Conservation (phyloP, 2,888 invertebrate genomes). For the Acanthoscelides obtectus region DNA sequence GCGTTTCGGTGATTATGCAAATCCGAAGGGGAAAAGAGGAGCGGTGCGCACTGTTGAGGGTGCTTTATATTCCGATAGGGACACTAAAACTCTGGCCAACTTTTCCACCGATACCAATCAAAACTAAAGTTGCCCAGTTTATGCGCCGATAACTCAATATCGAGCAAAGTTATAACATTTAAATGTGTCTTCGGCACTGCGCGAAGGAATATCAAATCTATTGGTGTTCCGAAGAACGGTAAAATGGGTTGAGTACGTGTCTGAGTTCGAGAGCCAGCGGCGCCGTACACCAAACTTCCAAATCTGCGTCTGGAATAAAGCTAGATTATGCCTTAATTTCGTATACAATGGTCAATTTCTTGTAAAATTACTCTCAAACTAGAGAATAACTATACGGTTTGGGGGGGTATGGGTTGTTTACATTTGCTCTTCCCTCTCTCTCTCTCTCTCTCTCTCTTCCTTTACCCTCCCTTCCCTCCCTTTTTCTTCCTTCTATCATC, state of each 20-base stretch:
- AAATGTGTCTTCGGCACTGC: conserved; percentile 23
- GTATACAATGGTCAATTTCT: too few species aligned
- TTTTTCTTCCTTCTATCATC: too few species aligned
- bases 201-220: conserved; percentile 30
- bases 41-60: conserved; percentile 20
- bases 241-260: neutral
- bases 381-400: too few species aligned
- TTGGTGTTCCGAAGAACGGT: conserved; percentile 14
- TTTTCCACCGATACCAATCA: conserved; percentile 41
- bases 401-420: too few species aligned
- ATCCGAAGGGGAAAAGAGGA: conserved; percentile 25
- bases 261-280: neutral
- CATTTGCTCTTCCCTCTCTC: too few species aligned
- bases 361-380: too few species aligned
- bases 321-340: too few species aligned
- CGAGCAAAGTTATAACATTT: conserved; percentile 32
- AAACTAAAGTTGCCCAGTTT: conserved; percentile 40
- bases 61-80: conserved; percentile 41
- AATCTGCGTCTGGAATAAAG: too few species aligned
- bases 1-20: conserved; percentile 34
- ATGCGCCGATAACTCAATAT: conserved; percentile 38
- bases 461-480: too few species aligned
- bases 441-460: too few species aligned
- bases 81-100: conserved; percentile 35
- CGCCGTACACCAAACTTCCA: too few species aligned